Evolutionary conservation across 2,113 vertebrate genomes (phyloP).

Genomic region (Tachysurus fulvidraco): DNA sequence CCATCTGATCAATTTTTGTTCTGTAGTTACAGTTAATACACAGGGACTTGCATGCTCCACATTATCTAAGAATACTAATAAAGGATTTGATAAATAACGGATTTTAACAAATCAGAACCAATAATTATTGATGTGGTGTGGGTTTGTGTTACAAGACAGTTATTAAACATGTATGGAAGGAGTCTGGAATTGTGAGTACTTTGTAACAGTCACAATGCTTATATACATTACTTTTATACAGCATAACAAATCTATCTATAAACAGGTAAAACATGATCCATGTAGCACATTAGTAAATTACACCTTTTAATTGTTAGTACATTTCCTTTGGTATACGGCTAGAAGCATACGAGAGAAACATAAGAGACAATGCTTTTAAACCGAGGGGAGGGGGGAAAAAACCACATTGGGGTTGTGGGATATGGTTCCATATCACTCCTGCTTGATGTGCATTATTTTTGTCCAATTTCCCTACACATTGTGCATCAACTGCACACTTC

Average conservation of each 20-base stretch:
- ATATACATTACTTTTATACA: not conserved
- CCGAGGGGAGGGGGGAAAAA: too few relatives aligned
- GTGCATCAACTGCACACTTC: not conserved
- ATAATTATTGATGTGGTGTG: not conserved
- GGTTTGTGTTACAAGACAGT: not conserved
- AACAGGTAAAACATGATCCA: not conserved
- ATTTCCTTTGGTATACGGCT: not conserved
- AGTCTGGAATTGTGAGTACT: not conserved
- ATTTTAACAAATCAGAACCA: not conserved
- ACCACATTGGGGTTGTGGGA: not conserved
- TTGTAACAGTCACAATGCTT: not conserved
- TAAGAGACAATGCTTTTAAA: too few relatives aligned
- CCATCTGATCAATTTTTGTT: not conserved
- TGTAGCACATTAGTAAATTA: not conserved
- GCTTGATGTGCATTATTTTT: not conserved
- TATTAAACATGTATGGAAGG: not conserved
- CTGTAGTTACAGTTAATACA: not conserved
- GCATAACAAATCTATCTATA: too few relatives aligned
- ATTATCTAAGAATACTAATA: not conserved
- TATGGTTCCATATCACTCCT: not conserved
- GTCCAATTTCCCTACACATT: not conserved
- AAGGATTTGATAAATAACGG: not conserved
- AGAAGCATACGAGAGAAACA: not conserved
- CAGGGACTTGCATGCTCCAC: not conserved
- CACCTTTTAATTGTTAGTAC: not conserved